Evolutionary conservation across 30 jellyfish, hydroid and myxozoan species (phyloP).

Genomic region (Chrysaora quinquecirrha): DNA sequence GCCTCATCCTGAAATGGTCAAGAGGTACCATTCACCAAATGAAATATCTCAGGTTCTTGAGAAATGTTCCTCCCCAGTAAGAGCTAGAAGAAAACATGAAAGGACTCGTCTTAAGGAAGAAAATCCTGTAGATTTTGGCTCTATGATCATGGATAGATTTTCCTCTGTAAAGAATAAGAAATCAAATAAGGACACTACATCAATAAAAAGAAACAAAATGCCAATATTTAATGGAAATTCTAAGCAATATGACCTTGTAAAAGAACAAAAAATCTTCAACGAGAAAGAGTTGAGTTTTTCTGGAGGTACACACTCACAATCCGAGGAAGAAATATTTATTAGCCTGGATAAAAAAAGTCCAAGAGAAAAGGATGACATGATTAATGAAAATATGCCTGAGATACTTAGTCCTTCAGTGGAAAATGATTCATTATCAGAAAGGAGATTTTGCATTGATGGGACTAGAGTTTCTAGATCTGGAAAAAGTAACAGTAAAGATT

Average conservation of each 20-base stretch:
- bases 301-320: neutral
- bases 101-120: slow-evolving; percentile 41
- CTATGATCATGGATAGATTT: slow-evolving; percentile 10
- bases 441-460: neutral
- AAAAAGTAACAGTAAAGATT: neutral
- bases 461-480: neutral
- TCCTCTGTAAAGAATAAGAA: slow-evolving; percentile 11
- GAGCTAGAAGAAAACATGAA: slow-evolving; percentile 2
- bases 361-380: slow-evolving; percentile 28
- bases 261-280: slow-evolving; percentile 10
- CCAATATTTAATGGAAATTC: slow-evolving; percentile 39
- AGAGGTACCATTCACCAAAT: slow-evolving; percentile 47
- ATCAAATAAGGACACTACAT: neutral
- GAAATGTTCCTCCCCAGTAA: slow-evolving; percentile 15
- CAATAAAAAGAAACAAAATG: slow-evolving; percentile 26
- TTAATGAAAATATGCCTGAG: slow-evolving; percentile 22
- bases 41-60: slow-evolving; percentile 37
- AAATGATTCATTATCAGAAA: neutral
- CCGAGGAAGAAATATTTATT: slow-evolving; percentile 46
- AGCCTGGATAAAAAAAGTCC: slow-evolving; percentile 55
- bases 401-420: slow-evolving; percentile 12
- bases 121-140: slow-evolving; percentile 57
- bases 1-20: neutral
- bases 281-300: neutral
- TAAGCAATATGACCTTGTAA: slow-evolving; percentile 30